Base-by-base conservation (phyloP, 2,797 vertebrate species). In the Rhinatrema bivittatum region DNA sequence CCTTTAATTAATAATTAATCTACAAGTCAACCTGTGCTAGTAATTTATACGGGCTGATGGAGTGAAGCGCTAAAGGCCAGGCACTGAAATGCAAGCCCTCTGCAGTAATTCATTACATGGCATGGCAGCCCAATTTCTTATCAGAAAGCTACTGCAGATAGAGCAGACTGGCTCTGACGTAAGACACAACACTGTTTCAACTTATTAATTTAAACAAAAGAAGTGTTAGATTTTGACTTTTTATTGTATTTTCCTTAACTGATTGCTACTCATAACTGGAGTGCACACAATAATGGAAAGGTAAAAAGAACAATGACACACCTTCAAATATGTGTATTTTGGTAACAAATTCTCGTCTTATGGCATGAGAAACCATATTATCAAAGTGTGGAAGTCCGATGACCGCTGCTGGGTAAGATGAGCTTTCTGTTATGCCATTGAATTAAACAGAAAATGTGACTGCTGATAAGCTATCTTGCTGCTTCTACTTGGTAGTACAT, bases 1-100 rank as follows among this genome's bases (percentile, higher is more conserved):
- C 43, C 38, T 61, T 53, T 56, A 69, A 82, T 91, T 83, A 84
- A 88, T 87, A 85, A 87, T 88, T 72, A 76, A 88, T 79, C 57
- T 50, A 39, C 64, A 74, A 68, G 53, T 65, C 64, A 56, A 62
- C 19, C 56, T 29, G 16, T 46, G 36, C 37, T 53, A 45, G 62
- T 32, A 60, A 65, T 81, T 79, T 53, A 71, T 52, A 74, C 65
- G 51, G 74, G 65, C 65, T 70, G 72, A 74, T 62, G 68, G 55
- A 55, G 56, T 47, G 39, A 69, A 44, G 35, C 12, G 37, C 41
- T 18, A 33, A 41, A 14, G 15, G 33, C 32, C 9, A 21, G 3
- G n/a, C 34, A 20, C 40, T 10, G 32, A 33, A 42, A 33, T 25
- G 32, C 7, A 1, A 13, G 18, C 26, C 16, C 38, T 29, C 16